These are phyloP conservation scores for Hippocampus guttulatus DNA, from an alignment of 2,113 vertebrate genomes.

Conservation along the genomic window DNA sequence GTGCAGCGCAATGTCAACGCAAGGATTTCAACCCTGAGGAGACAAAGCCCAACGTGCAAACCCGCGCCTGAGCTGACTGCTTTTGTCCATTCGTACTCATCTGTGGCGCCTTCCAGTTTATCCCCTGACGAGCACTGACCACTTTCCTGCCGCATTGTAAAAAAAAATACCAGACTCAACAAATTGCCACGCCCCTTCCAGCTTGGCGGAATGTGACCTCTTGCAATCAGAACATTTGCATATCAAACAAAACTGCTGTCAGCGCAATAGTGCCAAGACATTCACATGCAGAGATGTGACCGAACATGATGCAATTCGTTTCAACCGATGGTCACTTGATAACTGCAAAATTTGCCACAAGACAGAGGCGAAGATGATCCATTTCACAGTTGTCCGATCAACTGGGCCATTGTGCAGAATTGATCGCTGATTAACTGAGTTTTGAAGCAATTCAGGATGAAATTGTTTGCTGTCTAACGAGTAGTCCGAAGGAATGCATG, in stretches of 20 bases:
- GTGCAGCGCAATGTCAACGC: conserved; percentile 56
- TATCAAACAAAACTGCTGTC: conserved; percentile 67
- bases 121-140: conserved; percentile 24
- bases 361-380: background rate
- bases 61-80: conserved; percentile 38
- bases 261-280: conserved; percentile 42
- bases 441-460: background rate
- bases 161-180: conserved; percentile 44
- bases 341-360: background rate
- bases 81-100: conserved; percentile 38
- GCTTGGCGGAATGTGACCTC: conserved; percentile 35
- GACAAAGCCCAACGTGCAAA: conserved; percentile 24
- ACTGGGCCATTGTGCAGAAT: background rate
- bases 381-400: background rate
- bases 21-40: conserved; percentile 46
- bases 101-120: conserved; percentile 23
- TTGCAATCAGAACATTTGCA: conserved; percentile 62
- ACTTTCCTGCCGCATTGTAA: conserved; percentile 36
- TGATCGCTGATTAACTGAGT: background rate
- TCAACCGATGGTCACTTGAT: conserved; percentile 25
- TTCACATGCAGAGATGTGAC: conserved; percentile 55
- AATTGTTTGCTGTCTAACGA: no score
- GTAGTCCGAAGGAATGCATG: no score
- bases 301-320: conserved; percentile 28
- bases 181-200: conserved; percentile 36